Base-by-base conservation (phyloP, 2,888 invertebrate genomes). In the Aspidapion aeneum region DNA sequence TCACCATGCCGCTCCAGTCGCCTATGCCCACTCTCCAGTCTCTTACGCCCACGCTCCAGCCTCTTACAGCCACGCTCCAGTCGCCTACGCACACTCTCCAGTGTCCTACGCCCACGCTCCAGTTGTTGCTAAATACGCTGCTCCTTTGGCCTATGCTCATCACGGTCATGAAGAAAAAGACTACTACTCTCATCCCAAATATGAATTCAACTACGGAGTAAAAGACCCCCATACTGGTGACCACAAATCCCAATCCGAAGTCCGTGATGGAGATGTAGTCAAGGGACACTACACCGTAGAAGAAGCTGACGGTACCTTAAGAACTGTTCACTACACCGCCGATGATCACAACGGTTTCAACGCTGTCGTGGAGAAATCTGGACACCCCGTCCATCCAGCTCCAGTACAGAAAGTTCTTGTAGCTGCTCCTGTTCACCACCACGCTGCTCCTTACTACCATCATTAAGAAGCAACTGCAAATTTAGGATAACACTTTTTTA, bases 301-400 rank as follows among this genome's bases (percentile, higher is more conserved):
- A 21, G 75, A 75, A 65, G 71, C 74, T 19, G 75, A 75, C 62
- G 75, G 75, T 67, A 74, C 73, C 58, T 62, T 73, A n/a, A 68
- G 75, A 52, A 73, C 74, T 20, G 75, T 75, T 5, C 71, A 74
- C 63, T 75, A 75, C 67, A 73, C 75, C 18, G 74, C 75, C 54
- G 76, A 76, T 67, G 71, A 84, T 55, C 64, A 66, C 56, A 64
- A 66, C n/a, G 66, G 66, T 22, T 66, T 66, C 58, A 66, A 66
- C 64, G 89, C 89, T 22, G 84, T 88, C 55, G 89, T 89, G 7
- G 86, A 87, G 70, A 86, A 84, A 75, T 82, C 85, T 52, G 87
- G 86, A 63, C 87, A 87, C 70, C 82, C 85, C 21, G 82, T 82
- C 0, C 84, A 71, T 58, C 60, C 62, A 35, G 64, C 62, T 52